Conservation (phyloP, 2,113 vertebrate genomes). For the Pygoscelis adeliae region DNA sequence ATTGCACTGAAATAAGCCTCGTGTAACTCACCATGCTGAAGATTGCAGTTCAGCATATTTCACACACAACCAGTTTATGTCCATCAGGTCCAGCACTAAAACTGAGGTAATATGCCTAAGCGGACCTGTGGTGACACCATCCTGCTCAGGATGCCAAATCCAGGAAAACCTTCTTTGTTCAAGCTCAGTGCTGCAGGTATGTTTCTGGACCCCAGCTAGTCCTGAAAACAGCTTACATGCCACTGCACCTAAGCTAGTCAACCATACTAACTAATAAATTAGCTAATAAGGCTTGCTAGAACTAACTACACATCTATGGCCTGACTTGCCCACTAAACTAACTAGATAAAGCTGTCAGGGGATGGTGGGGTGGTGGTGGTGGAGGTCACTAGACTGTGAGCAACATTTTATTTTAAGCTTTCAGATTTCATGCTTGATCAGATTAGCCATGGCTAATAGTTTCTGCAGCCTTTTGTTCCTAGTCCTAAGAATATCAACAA, state of each 20-base stretch:
- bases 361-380: neutral
- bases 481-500: neutral
- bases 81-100: neutral
- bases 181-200: neutral
- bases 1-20: neutral
- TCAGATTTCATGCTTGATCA: neutral
- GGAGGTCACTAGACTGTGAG: neutral
- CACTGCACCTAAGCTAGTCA: neutral
- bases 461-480: neutral
- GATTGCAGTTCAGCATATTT: neutral
- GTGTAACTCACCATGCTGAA: neutral
- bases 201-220: neutral
- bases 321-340: neutral
- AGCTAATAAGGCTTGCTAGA: neutral
- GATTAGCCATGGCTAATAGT: neutral
- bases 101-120: neutral
- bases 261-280: neutral
- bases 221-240: neutral
- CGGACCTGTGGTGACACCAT: neutral
- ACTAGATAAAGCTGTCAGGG: neutral
- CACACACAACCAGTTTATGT: neutral
- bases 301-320: neutral
- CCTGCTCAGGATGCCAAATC: neutral
- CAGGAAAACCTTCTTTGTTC: neutral
- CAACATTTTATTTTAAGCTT: neutral